Base-by-base conservation (phyloP, 2,888 invertebrate genomes). In the Hypomecis punctinalis region DNA sequence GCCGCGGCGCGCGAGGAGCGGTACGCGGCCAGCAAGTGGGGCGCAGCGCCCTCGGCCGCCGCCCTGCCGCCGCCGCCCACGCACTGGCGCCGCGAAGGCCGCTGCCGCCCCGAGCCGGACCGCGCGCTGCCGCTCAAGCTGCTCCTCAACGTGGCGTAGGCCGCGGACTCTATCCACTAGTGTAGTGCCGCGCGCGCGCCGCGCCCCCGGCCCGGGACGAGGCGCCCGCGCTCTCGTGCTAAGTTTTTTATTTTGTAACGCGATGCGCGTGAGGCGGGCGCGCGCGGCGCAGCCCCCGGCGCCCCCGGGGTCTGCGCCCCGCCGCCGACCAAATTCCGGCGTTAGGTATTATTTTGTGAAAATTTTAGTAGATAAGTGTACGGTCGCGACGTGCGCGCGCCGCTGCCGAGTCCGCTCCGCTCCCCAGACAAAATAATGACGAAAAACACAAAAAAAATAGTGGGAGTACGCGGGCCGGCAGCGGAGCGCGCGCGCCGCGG, bases 21-120 rank as follows among this genome's bases (percentile, higher is more conserved):
- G 71, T 90, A 88, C 85, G 97, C 97, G 71, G 96, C 95, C 81
- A 96, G 96, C 83, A 97, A 97, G 87, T 97, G 97, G 93, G 96
- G 96, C 80, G 96, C 96, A 75, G 96, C 97, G 61, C 97, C 97
- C 56, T 95, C 96, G 63, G 96, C 97, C 49, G 95, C 95, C 76
- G 95, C 95, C 70, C 90, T 97, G 80, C 97, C 97, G 66, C 96
- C 95, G 83, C 97, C 97, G 77, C 97, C 97, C 66, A 94, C 94
- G 72, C 96, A 96, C 88, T 97, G 97, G 97, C 95, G 86, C 74
- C 88, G 87, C 76, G 89, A 86, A 61, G 90, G 89, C 75, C 89
- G 90, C 78, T 93, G 93, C 72, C 86, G 93, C 51, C 84, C 89
- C 48, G 90, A 93, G 81, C 87, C 88, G 74, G 92, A 92, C 80